These are phyloP conservation scores for Gandaritis pyraliata DNA, from an alignment of 2,888 invertebrate species.

Conservation along the genomic window DNA sequence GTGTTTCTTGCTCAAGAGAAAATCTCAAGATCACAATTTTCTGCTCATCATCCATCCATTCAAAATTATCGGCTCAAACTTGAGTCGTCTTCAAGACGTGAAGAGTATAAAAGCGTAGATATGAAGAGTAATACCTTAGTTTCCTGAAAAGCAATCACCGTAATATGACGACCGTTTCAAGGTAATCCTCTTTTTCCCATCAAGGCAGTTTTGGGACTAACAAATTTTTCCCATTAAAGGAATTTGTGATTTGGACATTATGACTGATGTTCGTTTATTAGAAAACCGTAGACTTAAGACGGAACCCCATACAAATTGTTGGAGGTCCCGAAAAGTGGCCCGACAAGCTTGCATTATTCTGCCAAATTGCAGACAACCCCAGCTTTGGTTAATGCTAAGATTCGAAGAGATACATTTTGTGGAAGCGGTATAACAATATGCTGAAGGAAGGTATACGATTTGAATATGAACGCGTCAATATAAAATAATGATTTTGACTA, in stretches of 20 bases:
- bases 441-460: too few species aligned
- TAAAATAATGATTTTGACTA: too few species aligned
- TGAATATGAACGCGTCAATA: too few species aligned
- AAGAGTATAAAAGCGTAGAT: conserved; percentile 28
- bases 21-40: conserved; percentile 25
- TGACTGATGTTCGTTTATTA: neutral
- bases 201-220: too few species aligned
- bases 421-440: conserved; percentile 21
- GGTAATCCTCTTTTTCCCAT: too few species aligned
- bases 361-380: conserved; percentile 68
- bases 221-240: too few species aligned
- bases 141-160: neutral
- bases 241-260: too few species aligned
- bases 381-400: conserved; percentile 29
- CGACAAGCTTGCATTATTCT: conserved; percentile 70
- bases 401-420: conserved; percentile 36
- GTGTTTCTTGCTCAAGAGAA: conserved; percentile 11
- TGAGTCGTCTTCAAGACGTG: conserved; percentile 34
- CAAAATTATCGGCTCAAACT: conserved; percentile 41
- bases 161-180: neutral
- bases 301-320: conserved; percentile 59
- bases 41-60: conserved; percentile 40
- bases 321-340: conserved; percentile 64
- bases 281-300: conserved; percentile 9
- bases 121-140: neutral